Evolutionary conservation across 2,113 vertebrate species (phyloP), one percentile per base, ranked within the genome.

Genomic region (Sitta europaea): DNA sequence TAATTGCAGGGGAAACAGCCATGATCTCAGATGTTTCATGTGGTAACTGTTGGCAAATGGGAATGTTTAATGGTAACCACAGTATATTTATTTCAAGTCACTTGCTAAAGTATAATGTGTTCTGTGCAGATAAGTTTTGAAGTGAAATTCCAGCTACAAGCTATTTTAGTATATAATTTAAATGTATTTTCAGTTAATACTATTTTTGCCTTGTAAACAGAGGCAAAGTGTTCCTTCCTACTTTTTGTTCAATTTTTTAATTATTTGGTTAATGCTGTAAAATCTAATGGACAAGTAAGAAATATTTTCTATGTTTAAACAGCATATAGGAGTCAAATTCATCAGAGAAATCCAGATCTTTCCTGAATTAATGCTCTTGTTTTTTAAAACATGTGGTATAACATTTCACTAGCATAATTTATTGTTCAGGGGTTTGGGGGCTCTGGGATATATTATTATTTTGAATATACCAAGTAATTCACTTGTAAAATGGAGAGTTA

Each of bases 141-240:
- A 94, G 42, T 63, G n/a, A 96, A 94, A 88, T 61, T 53, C 40
- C 77, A 85, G 61, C 42, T 93, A 90, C 54, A 76, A 77, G 35
- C 3, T 76, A 54, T 12, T 70, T 55, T 62, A 88, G 54, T 47
- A 19, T 93, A 47, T 92, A 94, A 94, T 96, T 94, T 92, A 76
- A 61, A 68, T 47, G 58, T 83, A 96, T 96, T 95, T 97, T 91
- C 85, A 92, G 92, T 76, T 73, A 95, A 92, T 24, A 79, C 16
- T 85, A 66, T 73, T 88, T 95, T 83, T 73, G 27, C 17, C 51
- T 62, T 73, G 29, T 25, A 91, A 91, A 77, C 42, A 78, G 25
- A 85, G n/a, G 62, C 50, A 70, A 27, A 54, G 23, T 43, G 78
- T 23, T 38, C 53, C 31, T 81, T 92, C 47, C 42, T 65, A 40